Evolutionary conservation across 2,797 vertebrate species (phyloP).

Genomic region (Eospalax fontanierii): DNA sequence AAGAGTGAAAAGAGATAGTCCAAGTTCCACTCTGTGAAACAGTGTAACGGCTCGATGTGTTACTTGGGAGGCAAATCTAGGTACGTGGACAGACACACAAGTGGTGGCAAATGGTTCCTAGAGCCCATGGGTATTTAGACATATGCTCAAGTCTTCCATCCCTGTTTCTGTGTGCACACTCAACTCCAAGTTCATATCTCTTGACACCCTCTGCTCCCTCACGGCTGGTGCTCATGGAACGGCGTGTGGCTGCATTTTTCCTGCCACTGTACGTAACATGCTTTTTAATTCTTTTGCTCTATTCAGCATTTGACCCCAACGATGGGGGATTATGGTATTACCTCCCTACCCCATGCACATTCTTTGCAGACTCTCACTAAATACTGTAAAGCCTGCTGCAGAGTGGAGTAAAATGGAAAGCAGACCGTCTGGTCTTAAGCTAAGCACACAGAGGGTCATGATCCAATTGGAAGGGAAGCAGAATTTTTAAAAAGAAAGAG

Average conservation of each 20-base stretch:
- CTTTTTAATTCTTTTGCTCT: conserved; percentile 93
- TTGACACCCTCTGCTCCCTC: conserved; percentile 86
- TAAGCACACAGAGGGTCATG: conserved; percentile 93
- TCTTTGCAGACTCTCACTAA: conserved; percentile 94
- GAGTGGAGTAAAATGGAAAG: conserved; percentile 94
- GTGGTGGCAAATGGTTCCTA: neutral
- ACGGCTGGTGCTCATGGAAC: conserved; percentile 87
- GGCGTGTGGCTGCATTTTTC: conserved; percentile 90
- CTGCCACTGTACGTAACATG: conserved; percentile 91
- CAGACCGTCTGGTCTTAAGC: conserved; percentile 94
- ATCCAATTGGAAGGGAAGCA: conserved; percentile 94
- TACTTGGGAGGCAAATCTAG: conserved; percentile 69
- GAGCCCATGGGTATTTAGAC: conserved; percentile 26
- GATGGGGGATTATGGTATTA: conserved; percentile 95
- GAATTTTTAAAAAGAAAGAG: conserved; percentile 95
- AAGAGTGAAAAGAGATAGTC: conserved; percentile 78
- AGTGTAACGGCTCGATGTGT: conserved; percentile 77
- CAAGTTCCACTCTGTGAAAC: conserved; percentile 72
- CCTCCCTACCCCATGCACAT: conserved; percentile 92
- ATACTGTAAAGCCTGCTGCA: conserved; percentile 94
- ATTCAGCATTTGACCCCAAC: conserved; percentile 94
- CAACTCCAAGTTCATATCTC: conserved; percentile 83
- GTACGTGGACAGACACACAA: conserved; percentile 80
- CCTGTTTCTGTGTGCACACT: neutral
- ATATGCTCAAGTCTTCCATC: conserved; percentile 68